Evolutionary conservation across 2,888 invertebrate species (phyloP), one percentile per base, ranked within the genome.

Genomic region (Branchipolynoe longqiensis): DNA sequence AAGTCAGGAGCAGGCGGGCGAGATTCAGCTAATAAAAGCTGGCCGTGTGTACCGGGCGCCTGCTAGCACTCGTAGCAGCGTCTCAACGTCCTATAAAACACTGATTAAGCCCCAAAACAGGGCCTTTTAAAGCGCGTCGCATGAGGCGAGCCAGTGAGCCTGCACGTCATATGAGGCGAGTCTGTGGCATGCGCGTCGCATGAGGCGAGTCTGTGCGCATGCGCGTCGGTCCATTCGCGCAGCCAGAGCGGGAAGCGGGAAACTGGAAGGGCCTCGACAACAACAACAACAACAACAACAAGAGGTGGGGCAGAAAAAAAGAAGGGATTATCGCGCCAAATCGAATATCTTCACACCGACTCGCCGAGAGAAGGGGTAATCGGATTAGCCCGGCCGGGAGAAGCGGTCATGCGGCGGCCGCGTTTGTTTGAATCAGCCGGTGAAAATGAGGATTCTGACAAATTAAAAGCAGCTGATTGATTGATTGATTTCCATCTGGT

Each of bases 391-490:
- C 69, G 12, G n/a, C n/a, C n/a, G n/a, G n/a, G n/a, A 69, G 38
- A 69, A 25, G 12, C 69, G 69, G 33, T 38, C 69, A 69, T 69
- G 69, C 69, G 14, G 22, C 33, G 69, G 69, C 38, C 38, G 38
- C 38, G 69, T 69, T 69, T 69, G 69, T 69, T 36, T 69, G 69
- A 69, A 38, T 69, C 38, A 69, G 33, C 69, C 3, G 38, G n/a
- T 38, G 69, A 33, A 69, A 69, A 69, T 69, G 69, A 69, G 69
- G 69, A 69, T 36, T 69, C n/a, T 69, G 69, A 69, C 69, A 69
- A 69, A 69, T 69, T 69, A 69, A 69, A 69, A 69, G 69, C 69
- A 69, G 69, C 69, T 69, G 69, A 69, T 69, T 38, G 69, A 69
- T 69, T 38, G 69, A 69, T 69, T 69, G 69, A 69, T 69, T 33